Conservation (phyloP, 2,888 invertebrate genomes). For the Baronia brevicornis region DNA sequence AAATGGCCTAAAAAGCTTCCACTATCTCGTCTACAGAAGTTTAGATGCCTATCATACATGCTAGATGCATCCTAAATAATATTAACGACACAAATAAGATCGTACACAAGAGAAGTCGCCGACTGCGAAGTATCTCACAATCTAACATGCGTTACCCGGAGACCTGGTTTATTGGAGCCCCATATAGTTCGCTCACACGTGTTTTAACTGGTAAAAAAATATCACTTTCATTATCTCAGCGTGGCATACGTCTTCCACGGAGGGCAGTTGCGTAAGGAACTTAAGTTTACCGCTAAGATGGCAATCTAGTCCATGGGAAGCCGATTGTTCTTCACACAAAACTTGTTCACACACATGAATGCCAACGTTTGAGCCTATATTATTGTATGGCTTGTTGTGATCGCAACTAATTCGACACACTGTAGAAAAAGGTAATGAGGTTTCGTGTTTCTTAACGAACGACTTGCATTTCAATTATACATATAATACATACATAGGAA, state of each 20-base stretch:
- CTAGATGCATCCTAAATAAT: conserved; percentile 17
- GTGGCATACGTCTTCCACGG: conserved; percentile 50
- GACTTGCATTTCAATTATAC: no score
- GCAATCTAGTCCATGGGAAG: conserved; percentile 64
- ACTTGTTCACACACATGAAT: conserved; percentile 63
- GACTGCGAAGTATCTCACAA: conserved; percentile 11
- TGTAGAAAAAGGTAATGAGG: conserved; percentile 11
- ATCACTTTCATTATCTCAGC: conserved; percentile 56
- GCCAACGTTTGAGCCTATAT: conserved; percentile 40
- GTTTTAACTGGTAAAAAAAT: conserved; percentile 49
- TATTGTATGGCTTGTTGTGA: conserved; percentile 41
- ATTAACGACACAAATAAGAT: conserved; percentile 13
- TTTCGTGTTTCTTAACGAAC: no score
- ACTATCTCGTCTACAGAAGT: conserved; percentile 4
- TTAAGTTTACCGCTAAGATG: conserved; percentile 58
- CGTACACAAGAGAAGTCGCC: conserved; percentile 8
- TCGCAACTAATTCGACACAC: conserved; percentile 41
- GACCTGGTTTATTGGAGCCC: conserved; percentile 40
- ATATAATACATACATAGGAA: no score
- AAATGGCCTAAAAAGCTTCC: conserved; percentile 7
- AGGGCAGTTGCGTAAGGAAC: conserved; percentile 49
- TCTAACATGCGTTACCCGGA: conserved; percentile 33
- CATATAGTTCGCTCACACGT: conserved; percentile 63
- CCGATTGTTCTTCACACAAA: conserved; percentile 40
- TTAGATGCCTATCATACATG: conserved; percentile 16